phyloP scores from a whole-genome alignment of 1,140 invertebrate species.

The Scaptomyza montana region DNA sequence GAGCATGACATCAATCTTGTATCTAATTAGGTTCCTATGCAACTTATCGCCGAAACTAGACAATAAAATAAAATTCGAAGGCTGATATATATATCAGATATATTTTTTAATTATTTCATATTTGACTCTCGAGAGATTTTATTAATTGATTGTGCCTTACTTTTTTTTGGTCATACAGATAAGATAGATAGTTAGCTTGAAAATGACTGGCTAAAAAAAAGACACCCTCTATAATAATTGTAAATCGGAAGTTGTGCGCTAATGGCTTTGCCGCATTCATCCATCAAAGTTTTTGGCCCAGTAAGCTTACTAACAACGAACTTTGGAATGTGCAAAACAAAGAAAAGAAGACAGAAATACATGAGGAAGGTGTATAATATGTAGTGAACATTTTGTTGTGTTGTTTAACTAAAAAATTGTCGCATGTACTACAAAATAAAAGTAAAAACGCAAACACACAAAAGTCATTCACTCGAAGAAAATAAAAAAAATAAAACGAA shows the following conservation, averaged over 20 bases:
- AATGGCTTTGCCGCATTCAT: conserved; percentile 46
- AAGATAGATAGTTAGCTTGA: conserved; percentile 44
- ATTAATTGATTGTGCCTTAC: background rate
- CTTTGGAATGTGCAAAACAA: conserved; percentile 51
- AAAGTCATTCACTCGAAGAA: conserved; percentile 52
- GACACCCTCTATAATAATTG: conserved; percentile 48
- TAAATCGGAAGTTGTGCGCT: conserved; percentile 63
- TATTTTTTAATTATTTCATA: background rate
- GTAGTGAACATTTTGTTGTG: conserved; percentile 1
- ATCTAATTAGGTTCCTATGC: conserved; percentile 32
- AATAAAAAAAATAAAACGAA: conserved; percentile 16
- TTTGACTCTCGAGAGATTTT: background rate
- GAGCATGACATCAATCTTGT: conserved; percentile 57
- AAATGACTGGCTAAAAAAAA: conserved; percentile 29
- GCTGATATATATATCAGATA: background rate
- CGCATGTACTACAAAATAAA: conserved; percentile 53
- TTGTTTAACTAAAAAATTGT: conserved; percentile 50
- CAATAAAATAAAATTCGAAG: conserved; percentile 16
- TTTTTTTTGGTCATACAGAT: conserved; percentile 23
- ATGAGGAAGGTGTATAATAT: conserved; percentile 43
- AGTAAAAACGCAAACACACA: conserved; percentile 16
- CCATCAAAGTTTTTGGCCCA: conserved; percentile 45
- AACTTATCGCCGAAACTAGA: conserved; percentile 38
- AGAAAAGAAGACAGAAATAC: conserved; percentile 6
- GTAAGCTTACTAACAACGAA: conserved; percentile 39